Base-by-base conservation (phyloP, 2,888 invertebrate genomes). In the Ganaspis brasiliensis region DNA sequence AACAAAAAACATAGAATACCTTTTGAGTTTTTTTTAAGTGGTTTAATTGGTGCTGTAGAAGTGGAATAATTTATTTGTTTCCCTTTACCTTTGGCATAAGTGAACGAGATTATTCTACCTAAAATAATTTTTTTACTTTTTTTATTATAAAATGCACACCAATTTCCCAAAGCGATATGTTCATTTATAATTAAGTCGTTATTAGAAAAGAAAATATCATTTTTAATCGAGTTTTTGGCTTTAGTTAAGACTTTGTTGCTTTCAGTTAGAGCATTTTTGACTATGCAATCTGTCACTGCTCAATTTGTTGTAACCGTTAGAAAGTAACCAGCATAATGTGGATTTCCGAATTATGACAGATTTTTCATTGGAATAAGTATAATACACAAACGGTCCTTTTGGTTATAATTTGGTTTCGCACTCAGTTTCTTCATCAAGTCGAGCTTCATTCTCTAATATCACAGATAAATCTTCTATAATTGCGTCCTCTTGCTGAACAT, bases 381-480 rank as follows among this genome's bases (percentile, higher is more conserved):
- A 31, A 26, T 31, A 26, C 26, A 31, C 31, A 1, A 59, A 59
- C 4, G 31, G 31, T 31, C 57, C 8, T 8, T 26, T 59, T 59
- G n/a, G 57, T 16, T n/a, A 59, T n/a, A 59, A 31, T n/a, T 59
- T 26, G n/a, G 14, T 31, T n/a, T 26, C 6, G n/a, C n/a, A 26
- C 31, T 59, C 57, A n/a, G n/a, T 31, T 59, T 59, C 5, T 31
- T 59, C n/a, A 8, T 59, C 57, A 31, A 31, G 6, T 26, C n/a
- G 4, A 6, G 12, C n/a, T 59, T 59, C 31, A 9, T 6, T 59
- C 14, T 31, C 31, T 31, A 59, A 31, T 31, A 59, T 31, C 12
- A 59, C 9, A 31, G 57, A 59, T 31, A 59, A 59, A 59, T 59
- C 57, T 59, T 31, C 57, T n/a, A 49, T 14, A 49, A 49, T 49